phyloP scores from a whole-genome alignment of 2,113 vertebrate species.

The Chrysemys picta region DNA sequence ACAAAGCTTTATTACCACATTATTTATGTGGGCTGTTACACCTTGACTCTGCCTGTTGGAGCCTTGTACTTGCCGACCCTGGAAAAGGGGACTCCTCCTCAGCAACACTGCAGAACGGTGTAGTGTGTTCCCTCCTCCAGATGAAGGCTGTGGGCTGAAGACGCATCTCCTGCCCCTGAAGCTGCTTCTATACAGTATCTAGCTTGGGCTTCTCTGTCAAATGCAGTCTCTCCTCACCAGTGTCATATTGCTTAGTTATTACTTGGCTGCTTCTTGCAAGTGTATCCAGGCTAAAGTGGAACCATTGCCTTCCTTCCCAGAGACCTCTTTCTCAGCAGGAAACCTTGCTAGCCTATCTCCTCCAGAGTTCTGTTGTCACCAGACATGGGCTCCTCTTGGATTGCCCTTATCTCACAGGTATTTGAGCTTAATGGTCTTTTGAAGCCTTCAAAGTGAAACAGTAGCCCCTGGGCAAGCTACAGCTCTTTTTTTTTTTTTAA shows the following conservation, averaged over 20 bases:
- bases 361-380: not conserved
- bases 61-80: not conserved
- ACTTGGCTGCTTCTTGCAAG: not conserved
- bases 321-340: not conserved
- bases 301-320: not conserved
- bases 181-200: not conserved
- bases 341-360: not conserved
- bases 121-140: not conserved
- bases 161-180: not conserved
- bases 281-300: not conserved
- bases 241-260: not conserved
- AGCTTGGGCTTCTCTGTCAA: not conserved
- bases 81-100: not conserved
- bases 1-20: not conserved
- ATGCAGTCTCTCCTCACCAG: not conserved
- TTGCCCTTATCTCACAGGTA: not conserved
- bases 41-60: not conserved
- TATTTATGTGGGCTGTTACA: not conserved
- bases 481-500: not conserved
- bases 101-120: not conserved
- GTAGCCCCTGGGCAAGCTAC: no score
- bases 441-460: not conserved
- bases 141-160: not conserved
- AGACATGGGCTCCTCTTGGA: not conserved
- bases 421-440: not conserved